These are phyloP conservation scores for Protosalanx chinensis DNA, from an alignment of 2,797 vertebrate genomes.

Conservation along the genomic window DNA sequence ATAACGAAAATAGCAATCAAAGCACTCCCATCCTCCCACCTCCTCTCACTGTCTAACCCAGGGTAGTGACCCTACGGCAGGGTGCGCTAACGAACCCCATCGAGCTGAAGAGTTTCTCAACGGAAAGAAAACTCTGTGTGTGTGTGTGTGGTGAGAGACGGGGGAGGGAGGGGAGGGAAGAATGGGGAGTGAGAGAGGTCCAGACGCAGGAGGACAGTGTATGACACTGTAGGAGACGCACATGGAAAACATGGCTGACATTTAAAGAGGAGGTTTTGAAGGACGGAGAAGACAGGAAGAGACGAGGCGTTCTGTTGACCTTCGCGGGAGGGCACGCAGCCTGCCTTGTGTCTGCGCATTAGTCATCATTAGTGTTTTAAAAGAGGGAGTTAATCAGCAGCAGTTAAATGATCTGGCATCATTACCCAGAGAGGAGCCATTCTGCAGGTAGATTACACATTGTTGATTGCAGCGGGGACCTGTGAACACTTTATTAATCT, in stretches of 20 bases:
- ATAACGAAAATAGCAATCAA: slow-evolving; percentile 1
- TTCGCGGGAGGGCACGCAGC: too few relatives aligned
- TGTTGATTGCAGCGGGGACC: slow-evolving; percentile 34
- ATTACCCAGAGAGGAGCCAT: slow-evolving; percentile 2
- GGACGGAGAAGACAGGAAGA: too few relatives aligned
- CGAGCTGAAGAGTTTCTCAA: too few relatives aligned
- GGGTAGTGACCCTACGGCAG: not conserved
- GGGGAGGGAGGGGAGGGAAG: too few relatives aligned
- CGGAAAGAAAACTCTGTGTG: not conserved
- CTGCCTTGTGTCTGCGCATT: slow-evolving; percentile 3
- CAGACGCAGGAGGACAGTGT: too few relatives aligned
- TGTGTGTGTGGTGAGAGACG: slow-evolving; percentile 1
- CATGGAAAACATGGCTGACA: too few relatives aligned
- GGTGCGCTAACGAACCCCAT: not conserved
- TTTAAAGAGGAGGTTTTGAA: too few relatives aligned
- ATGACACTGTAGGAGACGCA: too few relatives aligned
- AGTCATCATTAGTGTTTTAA: slow-evolving; percentile 10
- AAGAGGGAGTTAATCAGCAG: slow-evolving; percentile 11
- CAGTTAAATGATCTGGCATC: not conserved
- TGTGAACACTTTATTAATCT: slow-evolving; percentile 24
- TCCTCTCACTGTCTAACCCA: not conserved
- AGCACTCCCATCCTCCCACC: not conserved
- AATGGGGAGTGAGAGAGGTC: too few relatives aligned
- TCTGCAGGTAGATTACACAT: slow-evolving; percentile 19
- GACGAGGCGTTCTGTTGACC: too few relatives aligned